Evolutionary conservation across 2,113 vertebrate species (phyloP).

Genomic region (Embiotoca jacksoni): DNA sequence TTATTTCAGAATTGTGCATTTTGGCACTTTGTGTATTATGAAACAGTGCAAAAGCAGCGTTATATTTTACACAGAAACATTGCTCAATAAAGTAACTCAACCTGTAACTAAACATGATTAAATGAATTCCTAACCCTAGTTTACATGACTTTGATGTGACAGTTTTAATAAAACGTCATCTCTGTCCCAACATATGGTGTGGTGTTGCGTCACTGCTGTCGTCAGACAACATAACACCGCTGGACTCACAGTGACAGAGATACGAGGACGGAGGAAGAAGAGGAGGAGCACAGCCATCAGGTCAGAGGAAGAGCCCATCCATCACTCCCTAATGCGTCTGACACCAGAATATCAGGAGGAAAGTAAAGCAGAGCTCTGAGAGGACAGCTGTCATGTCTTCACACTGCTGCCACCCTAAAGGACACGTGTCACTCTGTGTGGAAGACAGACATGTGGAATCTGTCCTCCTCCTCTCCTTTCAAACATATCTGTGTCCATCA

Average conservation of each 20-base stretch:
- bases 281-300: background rate
- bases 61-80: too few relatives aligned
- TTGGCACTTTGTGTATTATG: too few relatives aligned
- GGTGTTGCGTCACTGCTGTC: background rate
- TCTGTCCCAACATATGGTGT: too few relatives aligned
- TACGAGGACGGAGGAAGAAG: background rate
- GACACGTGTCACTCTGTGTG: background rate
- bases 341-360: slow-evolving; percentile 1
- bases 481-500: background rate
- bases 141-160: too few relatives aligned
- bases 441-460: background rate
- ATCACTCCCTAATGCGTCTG: background rate
- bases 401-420: background rate
- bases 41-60: too few relatives aligned
- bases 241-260: background rate
- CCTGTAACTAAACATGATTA: too few relatives aligned
- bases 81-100: too few relatives aligned
- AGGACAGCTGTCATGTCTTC: slow-evolving; percentile 2
- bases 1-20: too few relatives aligned
- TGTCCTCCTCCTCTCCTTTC: background rate
- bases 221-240: background rate
- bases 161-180: too few relatives aligned
- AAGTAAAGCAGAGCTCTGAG: background rate
- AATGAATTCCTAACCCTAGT: too few relatives aligned
- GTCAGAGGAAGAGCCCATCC: background rate